These are phyloP conservation scores for Lagorchestes hirsutus DNA, from an alignment of 2,797 vertebrate species.

Conservation along the genomic window DNA sequence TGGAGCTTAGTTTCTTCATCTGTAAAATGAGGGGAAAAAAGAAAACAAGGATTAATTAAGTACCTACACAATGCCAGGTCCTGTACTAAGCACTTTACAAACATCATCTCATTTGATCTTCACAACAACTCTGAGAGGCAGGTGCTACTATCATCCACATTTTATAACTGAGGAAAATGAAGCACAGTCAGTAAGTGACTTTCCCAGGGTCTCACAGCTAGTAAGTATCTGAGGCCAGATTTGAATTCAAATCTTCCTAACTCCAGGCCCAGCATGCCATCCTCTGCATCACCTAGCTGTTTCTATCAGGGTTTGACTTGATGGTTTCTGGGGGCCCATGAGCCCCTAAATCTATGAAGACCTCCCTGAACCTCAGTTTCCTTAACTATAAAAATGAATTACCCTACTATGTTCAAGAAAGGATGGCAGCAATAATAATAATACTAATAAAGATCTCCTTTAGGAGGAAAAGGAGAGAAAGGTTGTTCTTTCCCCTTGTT, in stretches of 20 bases:
- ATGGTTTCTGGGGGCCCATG: neutral
- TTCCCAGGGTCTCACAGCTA: neutral
- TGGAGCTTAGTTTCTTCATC: neutral
- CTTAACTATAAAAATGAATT: neutral
- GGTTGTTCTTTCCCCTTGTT: neutral
- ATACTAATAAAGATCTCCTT: neutral
- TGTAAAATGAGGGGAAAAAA: neutral
- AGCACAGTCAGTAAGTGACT: neutral
- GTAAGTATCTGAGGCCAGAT: neutral
- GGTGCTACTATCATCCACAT: neutral
- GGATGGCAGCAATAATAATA: neutral
- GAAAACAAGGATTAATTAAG: neutral
- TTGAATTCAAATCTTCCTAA: neutral
- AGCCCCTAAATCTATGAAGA: neutral
- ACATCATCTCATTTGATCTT: neutral
- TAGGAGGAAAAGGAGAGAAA: neutral
- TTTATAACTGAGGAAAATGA: neutral
- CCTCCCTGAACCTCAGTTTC: neutral
- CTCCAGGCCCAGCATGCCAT: neutral
- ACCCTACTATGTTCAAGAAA: neutral
- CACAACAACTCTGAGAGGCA: neutral
- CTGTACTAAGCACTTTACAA: neutral
- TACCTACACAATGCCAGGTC: neutral
- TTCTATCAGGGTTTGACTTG: neutral
- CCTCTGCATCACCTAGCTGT: neutral